These are phyloP conservation scores for Ivindomyrus marchei DNA, from an alignment of 2,113 vertebrate genomes.

Conservation along the genomic window DNA sequence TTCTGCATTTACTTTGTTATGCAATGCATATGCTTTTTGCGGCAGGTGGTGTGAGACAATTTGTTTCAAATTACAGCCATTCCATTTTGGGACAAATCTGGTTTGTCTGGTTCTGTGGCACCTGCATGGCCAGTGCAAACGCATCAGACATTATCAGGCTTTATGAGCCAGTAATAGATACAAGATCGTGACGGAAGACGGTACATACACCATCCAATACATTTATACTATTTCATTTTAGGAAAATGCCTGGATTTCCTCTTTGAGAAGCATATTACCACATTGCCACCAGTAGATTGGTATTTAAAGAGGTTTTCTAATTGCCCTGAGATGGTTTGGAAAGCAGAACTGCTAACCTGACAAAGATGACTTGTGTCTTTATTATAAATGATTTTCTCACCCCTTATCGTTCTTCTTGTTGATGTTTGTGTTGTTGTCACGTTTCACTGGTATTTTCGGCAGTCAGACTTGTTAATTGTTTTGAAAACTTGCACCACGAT, in stretches of 20 bases:
- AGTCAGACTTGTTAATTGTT: not conserved
- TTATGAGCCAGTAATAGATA: not conserved
- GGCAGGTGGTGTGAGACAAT: not conserved
- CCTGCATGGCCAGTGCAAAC: not conserved
- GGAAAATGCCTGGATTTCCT: not conserved
- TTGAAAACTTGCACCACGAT: not conserved
- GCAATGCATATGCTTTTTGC: not conserved
- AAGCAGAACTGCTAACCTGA: not conserved
- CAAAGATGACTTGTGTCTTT: not conserved
- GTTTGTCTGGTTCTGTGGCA: not conserved
- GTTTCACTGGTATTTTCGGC: not conserved
- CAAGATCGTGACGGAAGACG: not conserved
- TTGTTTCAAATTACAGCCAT: not conserved
- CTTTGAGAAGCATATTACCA: not conserved
- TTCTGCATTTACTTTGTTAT: not conserved
- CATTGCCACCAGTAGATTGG: not conserved
- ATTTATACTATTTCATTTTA: not conserved
- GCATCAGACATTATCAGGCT: not conserved
- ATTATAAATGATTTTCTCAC: not conserved
- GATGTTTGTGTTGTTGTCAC: not conserved
- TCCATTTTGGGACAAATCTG: not conserved
- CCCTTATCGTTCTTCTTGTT: not conserved
- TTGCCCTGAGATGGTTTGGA: not conserved
- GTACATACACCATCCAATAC: not conserved
- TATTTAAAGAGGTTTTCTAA: not conserved